Evolutionary conservation across 2,113 vertebrate species (phyloP), one percentile per base, ranked within the genome.

Genomic region (Scomber japonicus): DNA sequence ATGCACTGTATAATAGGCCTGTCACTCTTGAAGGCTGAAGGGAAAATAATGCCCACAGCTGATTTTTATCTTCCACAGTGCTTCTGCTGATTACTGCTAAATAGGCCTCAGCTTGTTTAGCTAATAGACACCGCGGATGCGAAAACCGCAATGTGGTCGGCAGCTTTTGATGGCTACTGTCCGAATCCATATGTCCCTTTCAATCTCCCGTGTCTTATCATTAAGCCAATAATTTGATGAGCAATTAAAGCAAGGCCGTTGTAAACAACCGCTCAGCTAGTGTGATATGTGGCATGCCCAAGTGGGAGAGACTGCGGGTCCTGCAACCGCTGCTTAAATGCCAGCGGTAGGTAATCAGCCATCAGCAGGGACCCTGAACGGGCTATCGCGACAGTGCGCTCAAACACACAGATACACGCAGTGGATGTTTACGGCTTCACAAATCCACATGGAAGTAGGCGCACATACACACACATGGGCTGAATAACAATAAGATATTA

Each of bases 1-100:
- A 77, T 68, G 84, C 81, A 54, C 75, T 90, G 87, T 83, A 92
- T 94, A 94, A 94, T 92, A 80, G 86, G 86, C 85, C 91, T 93
- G 93, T 90, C 94, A 93, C 72, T 93, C 83, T 85, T 85, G 79
- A 92, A 86, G 84, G 89, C 82, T 89, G 88, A 87, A 81, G 65
- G 67, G 78, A 84, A 90, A 89, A 93, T 85, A 90, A 94, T 85
- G 87, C 85, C 84, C 21, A 27, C 11, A 40, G 81, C 70, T 74
- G 85, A 90, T 89, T 90, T 91, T 93, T 89, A 94, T 94, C 92
- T 89, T 88, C 78, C 76, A 80, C 73, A 35, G 73, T 71, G 84
- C 89, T 91, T 90, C 87, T 88, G 77, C 87, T 92, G 90, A 94
- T 95, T 91, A 92, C 82, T 15, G 68, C 75, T 92, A 90, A 95